phyloP scores from a whole-genome alignment of 2,888 invertebrate species.

The Epinotia demarniana region DNA sequence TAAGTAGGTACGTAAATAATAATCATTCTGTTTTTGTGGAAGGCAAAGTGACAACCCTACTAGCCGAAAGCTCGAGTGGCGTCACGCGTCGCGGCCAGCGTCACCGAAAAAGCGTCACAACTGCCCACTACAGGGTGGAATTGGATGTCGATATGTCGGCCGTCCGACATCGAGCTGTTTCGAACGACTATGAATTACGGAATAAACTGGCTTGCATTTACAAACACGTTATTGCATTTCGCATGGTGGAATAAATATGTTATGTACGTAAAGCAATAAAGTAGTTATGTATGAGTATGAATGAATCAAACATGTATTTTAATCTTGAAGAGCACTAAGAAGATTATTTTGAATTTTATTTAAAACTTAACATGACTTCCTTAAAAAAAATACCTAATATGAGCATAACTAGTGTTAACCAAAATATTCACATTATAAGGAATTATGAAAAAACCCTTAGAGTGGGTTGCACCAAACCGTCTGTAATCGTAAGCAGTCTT shows the following conservation, averaged over 20 bases:
- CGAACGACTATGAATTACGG: constrained; percentile 1
- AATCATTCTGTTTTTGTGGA: too few relatives aligned
- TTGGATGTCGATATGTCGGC: constrained; percentile 56
- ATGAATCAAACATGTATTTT: too few relatives aligned
- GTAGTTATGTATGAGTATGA: background rate
- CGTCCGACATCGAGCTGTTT: constrained; percentile 20
- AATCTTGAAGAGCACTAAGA: too few relatives aligned
- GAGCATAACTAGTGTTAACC: too few relatives aligned
- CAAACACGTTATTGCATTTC: background rate
- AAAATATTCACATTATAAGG: too few relatives aligned
- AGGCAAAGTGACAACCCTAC: constrained; percentile 22
- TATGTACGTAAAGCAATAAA: background rate
- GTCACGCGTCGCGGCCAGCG: constrained; percentile 65
- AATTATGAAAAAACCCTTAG: too few relatives aligned
- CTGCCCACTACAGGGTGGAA: constrained; percentile 60
- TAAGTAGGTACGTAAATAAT: too few relatives aligned
- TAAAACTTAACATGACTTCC: too few relatives aligned
- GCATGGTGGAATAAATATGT: background rate
- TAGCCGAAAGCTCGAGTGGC: constrained; percentile 57
- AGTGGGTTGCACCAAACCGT: too few relatives aligned
- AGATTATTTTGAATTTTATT: too few relatives aligned
- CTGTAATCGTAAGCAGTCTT: too few relatives aligned
- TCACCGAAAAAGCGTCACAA: constrained; percentile 67
- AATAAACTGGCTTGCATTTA: constrained; percentile 4
- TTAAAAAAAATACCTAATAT: too few relatives aligned